Evolutionary conservation across 1,140 invertebrate genomes (phyloP), one percentile per base, ranked within the genome.

Genomic region (Reticulitermes speratus): DNA sequence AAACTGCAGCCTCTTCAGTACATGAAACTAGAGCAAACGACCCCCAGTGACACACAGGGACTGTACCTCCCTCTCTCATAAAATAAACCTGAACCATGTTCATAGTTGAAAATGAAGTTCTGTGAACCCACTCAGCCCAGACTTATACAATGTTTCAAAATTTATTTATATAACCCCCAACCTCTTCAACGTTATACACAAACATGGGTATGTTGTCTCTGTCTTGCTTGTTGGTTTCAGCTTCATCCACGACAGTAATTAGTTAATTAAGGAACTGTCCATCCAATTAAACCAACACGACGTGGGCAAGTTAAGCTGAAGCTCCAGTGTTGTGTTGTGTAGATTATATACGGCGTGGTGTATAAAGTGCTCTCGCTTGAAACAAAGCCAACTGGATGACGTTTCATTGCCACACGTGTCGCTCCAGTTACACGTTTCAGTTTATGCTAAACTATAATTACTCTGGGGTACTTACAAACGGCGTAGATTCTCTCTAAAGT

Each of bases 211-310:
- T 25, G 65, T 8, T 75, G 65, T 75, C 65, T 75, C 65, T 75
- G 65, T 75, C 65, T 75, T 75, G 65, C 65, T 75, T 75, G 65
- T 75, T 30, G 65, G 65, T 75, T 75, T 75, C 65, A 75, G 65
- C 65, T 75, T 75, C 65, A 75, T 75, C 65, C 65, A 75, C 65
- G 65, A 75, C 65, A 30, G 65, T 75, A 75, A 75, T 75, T 75
- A 75, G 65, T 75, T 75, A 75, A 75, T 75, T 75, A 75, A 75
- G 65, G 65, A 75, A 75, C 65, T 75, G 65, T 75, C 65, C 65
- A 75, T 75, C 65, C 65, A 75, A 75, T 75, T 75, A 75, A 75
- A 75, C 65, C 65, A 75, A 75, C 65, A 75, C 65, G n/a, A 75
- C 65, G 14, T 75, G 14, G 65, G 65, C 65, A 75, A 75, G n/a